Conservation (phyloP, 2,888 invertebrate genomes). For the Macropis europaea region DNA sequence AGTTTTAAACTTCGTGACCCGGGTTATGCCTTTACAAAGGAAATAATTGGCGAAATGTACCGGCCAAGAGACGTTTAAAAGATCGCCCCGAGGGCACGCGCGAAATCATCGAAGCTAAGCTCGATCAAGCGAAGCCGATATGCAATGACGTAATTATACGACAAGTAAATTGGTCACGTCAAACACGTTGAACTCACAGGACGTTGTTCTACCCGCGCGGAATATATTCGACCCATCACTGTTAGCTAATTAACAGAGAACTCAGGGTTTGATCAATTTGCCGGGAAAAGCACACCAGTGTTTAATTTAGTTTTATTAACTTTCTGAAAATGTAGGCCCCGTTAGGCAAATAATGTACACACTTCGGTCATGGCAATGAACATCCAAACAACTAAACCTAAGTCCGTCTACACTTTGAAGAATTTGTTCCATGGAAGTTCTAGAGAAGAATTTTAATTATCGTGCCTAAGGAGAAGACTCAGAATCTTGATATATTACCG, state of each 20-base stretch:
- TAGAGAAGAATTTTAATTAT: too few species aligned
- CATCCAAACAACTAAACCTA: too few species aligned
- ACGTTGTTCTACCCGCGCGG: not conserved
- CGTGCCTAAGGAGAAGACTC: too few species aligned
- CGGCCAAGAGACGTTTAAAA: constrained; percentile 4
- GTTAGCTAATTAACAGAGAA: not conserved
- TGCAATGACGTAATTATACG: not conserved
- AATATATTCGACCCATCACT: not conserved
- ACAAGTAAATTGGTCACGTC: not conserved
- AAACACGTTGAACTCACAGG: not conserved
- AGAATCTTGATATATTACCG: too few species aligned
- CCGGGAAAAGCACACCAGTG: not conserved
- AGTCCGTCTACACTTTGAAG: too few species aligned
- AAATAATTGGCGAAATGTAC: not conserved
- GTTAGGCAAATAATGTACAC: too few species aligned
- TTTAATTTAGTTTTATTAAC: too few species aligned
- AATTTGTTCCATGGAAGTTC: too few species aligned
- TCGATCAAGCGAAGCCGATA: constrained; percentile 1
- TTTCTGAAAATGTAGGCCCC: too few species aligned
- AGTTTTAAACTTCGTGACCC: not conserved
- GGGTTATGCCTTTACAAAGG: not conserved
- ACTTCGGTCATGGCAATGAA: too few species aligned
- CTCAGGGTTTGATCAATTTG: not conserved
- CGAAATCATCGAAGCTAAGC: not conserved
- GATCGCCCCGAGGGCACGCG: not conserved